Evolutionary conservation across 2,888 invertebrate genomes (phyloP), one percentile per base, ranked within the genome.

Genomic region (Hipparchia sbordonii): DNA sequence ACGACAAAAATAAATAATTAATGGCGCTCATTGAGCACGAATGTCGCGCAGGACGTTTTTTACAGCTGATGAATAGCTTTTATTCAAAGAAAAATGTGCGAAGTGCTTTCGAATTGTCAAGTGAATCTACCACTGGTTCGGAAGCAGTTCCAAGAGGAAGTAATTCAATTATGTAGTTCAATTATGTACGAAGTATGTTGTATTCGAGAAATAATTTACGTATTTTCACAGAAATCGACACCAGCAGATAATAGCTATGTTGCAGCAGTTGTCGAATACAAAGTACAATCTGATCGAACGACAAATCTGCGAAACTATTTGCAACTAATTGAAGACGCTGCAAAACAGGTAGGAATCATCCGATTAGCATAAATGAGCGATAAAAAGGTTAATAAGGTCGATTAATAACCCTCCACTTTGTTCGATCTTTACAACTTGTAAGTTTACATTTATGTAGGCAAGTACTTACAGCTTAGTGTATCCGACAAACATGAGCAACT

Each of bases 201-300:
- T 23, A 23, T 10, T 12, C 52, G 12, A 12, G 52, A 54, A 54
- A 54, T 54, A 45, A 60, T 10, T 23, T 63, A 13, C 48, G n/a
- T 67, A 66, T 73, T 73, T 68, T 71, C 51, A 6, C 83, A 94
- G 94, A 84, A 81, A 71, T 94, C 95, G 0, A 88, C 90, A 0
- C 87, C 90, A 2, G 78, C 85, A 65, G 92, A 91, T 76, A 81
- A 87, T 68, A 92, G 88, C 78, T 96, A 96, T 80, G 89, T 92
- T 7, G 96, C 95, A 0, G 96, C 95, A 0, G 96, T 96, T 2
- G 95, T 95, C 9, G 96, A 96, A 81, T 96, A 95, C 80, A 84
- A 90, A 68, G 95, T 95, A 0, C 79, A 82, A 0, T 70, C 83
- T 0, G 72, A 84, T 48, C 86, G 85, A 0, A 81, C 83, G 6